phyloP scores from a whole-genome alignment of 2,888 invertebrate genomes.

The Linnaemya tessellans region DNA sequence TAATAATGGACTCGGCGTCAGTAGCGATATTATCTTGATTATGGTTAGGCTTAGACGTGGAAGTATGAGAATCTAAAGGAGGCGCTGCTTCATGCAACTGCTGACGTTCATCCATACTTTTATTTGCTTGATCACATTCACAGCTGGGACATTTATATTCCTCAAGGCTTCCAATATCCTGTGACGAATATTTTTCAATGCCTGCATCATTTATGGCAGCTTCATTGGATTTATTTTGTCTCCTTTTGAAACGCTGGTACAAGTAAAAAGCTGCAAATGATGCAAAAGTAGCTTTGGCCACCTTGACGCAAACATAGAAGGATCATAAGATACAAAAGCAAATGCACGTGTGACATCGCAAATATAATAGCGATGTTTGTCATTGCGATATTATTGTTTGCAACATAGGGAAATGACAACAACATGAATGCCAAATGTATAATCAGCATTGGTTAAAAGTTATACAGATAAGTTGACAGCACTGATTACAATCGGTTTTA shows the following conservation, averaged over 20 bases:
- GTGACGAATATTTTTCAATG: constrained; percentile 8
- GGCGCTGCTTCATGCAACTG: neutral
- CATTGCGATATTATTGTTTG: too few relatives aligned
- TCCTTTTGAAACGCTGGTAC: constrained; percentile 72
- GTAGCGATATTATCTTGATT: neutral
- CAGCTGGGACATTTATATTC: constrained; percentile 72
- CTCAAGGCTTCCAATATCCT: constrained; percentile 49
- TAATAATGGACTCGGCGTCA: constrained; percentile 36
- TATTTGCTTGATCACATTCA: neutral
- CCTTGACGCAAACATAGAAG: constrained; percentile 58
- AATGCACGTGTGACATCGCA: too few relatives aligned
- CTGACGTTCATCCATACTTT: neutral
- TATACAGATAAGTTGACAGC: neutral
- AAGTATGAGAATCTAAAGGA: neutral
- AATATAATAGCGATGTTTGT: too few relatives aligned
- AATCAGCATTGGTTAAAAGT: too few relatives aligned
- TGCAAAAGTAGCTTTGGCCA: constrained; percentile 78
- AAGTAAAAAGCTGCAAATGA: constrained; percentile 76
- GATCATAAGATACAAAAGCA: too few relatives aligned
- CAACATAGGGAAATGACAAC: too few relatives aligned
- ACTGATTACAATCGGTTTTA: neutral
- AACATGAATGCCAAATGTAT: too few relatives aligned
- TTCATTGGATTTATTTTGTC: constrained; percentile 11
- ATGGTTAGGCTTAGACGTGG: neutral
- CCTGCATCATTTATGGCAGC: neutral